Conservation (phyloP, 2,113 vertebrate genomes). For the Lutjanus erythropterus region DNA sequence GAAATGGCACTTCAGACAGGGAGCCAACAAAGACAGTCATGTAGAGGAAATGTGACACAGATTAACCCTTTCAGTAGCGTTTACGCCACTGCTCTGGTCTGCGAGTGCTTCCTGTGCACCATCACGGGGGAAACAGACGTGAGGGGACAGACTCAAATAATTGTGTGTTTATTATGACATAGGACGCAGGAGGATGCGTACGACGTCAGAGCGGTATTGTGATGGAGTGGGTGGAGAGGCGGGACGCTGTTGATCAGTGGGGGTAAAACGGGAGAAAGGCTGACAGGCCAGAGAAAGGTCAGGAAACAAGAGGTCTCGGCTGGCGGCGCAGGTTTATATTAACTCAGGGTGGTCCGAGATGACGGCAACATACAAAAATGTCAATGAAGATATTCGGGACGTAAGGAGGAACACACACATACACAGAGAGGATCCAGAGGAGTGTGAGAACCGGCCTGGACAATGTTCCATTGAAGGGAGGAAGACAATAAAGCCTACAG, state of each 20-base stretch:
- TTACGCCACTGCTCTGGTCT: constrained; percentile 17
- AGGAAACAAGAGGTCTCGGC: constrained; percentile 56
- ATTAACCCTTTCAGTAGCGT: constrained; percentile 64
- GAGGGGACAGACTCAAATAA: constrained; percentile 18
- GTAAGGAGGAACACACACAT: constrained; percentile 40
- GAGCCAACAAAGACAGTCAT: constrained; percentile 61
- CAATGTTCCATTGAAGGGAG: constrained; percentile 79
- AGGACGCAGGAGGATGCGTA: constrained; percentile 44
- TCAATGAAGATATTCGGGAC: constrained; percentile 72
- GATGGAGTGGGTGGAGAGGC: background rate
- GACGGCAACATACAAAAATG: constrained; percentile 81
- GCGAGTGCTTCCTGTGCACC: constrained; percentile 40
- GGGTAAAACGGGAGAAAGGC: constrained; percentile 18
- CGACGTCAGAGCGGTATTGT: constrained; percentile 41
- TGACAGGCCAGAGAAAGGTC: constrained; percentile 51
- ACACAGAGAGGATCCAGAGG: constrained; percentile 40
- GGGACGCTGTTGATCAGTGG: constrained; percentile 17
- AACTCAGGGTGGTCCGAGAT: constrained; percentile 81
- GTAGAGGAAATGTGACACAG: constrained; percentile 52
- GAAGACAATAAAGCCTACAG: constrained; percentile 74
- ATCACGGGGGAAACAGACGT: constrained; percentile 7
- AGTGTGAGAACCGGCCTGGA: constrained; percentile 72
- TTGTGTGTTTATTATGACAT: constrained; percentile 50
- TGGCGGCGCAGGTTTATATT: constrained; percentile 74
- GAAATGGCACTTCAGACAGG: constrained; percentile 62